These are phyloP conservation scores for Lagorchestes hirsutus DNA, from an alignment of 2,797 vertebrate genomes.

Conservation along the genomic window DNA sequence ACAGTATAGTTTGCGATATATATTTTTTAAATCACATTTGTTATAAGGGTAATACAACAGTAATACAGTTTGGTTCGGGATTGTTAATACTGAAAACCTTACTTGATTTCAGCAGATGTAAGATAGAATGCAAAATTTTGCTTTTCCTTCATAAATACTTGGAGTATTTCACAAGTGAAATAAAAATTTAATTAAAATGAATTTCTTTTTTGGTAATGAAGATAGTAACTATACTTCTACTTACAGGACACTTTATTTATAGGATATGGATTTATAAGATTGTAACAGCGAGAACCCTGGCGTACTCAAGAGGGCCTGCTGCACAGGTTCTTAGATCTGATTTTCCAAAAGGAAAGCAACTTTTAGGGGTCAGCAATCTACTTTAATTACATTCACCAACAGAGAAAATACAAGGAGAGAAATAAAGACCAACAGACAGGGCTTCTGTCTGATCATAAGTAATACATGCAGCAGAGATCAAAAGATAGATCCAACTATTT, in stretches of 20 bases:
- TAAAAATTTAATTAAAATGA: constrained; percentile 24
- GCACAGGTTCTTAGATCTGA: no score
- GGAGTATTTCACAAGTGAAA: background rate
- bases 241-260: background rate
- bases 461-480: no score
- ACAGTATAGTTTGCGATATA: background rate
- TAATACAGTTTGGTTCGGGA: background rate
- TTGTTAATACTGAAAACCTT: background rate
- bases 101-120: background rate
- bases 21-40: no score
- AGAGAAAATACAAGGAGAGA: no score
- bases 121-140: background rate
- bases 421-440: no score
- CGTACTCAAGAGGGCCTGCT: no score
- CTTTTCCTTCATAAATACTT: constrained; percentile 3
- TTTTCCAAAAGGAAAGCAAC: no score
- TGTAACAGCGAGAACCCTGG: no score
- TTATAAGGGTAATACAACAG: background rate
- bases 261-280: background rate
- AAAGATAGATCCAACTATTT: no score
- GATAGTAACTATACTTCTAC: background rate
- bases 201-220: background rate
- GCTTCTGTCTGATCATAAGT: no score
- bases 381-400: no score
- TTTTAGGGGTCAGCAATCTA: no score